Percentiles rank a stretch among this genome's conserved stretches.
Conservation (phyloP, 2,797 vertebrate genomes). For the Lates japonicus region DNA sequence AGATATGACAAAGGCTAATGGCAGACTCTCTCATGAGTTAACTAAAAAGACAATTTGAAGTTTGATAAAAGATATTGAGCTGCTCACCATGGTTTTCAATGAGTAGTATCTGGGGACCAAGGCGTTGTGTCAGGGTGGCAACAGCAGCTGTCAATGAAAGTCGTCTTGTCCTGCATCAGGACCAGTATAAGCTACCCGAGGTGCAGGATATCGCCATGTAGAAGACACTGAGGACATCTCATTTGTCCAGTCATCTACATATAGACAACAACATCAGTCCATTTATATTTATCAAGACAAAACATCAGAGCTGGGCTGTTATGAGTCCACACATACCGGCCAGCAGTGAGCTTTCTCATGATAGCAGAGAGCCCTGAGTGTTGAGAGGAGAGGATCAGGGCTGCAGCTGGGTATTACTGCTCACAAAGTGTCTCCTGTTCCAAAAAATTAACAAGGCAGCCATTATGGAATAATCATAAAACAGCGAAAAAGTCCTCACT, state of each 20-base stretch:
- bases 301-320: too few relatives aligned
- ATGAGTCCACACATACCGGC: slow-evolving; percentile 32
- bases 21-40: not conserved
- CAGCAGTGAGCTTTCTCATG: slow-evolving; percentile 70
- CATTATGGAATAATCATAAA: not conserved
- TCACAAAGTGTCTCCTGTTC: slow-evolving; percentile 63
- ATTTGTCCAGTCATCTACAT: slow-evolving; percentile 57
- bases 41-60: not conserved
- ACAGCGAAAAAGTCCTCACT: not conserved
- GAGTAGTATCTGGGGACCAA: slow-evolving; percentile 67
- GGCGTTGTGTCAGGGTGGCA: slow-evolving; percentile 59
- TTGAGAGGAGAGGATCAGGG: not conserved
- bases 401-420: slow-evolving; percentile 7
- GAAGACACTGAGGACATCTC: slow-evolving; percentile 40
- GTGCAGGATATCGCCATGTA: slow-evolving; percentile 62
- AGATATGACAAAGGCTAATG: not conserved
- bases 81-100: slow-evolving; percentile 62
- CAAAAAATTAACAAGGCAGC: not conserved
- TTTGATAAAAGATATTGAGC: not conserved
- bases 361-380: slow-evolving; percentile 24
- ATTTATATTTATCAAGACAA: not conserved
- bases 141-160: slow-evolving; percentile 67
- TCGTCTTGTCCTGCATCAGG: not conserved
- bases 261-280: not conserved
- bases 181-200: slow-evolving; percentile 49